Evolutionary conservation across 2,888 invertebrate species (phyloP), one percentile per base, ranked within the genome.

Genomic region (Amitus sp.): DNA sequence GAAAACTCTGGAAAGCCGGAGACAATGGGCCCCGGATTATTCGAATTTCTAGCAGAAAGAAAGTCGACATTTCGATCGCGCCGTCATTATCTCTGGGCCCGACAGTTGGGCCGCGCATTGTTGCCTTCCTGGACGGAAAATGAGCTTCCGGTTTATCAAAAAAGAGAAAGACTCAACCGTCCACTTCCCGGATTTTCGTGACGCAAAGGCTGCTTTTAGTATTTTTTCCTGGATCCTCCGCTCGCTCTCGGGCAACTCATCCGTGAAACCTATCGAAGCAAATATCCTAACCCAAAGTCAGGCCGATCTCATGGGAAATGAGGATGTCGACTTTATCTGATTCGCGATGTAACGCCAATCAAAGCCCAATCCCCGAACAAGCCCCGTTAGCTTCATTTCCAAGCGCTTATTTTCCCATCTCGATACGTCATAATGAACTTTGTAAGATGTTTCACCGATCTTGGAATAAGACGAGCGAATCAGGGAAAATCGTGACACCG

Each of bases 261-360:
- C 77, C 77, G 73, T 78, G 75, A 76, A 77, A 78, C 72, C 71
- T 77, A 77, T 77, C 78, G 73, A 73, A 77, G 75, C 77, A 74
- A 68, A 78, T 72, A 77, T 78, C 78, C 78, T 71, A 74, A 62
- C 55, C 58, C 60, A 33, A 34, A 47, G 33, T 34, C 47, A 34
- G 18, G 47, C 10, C 23, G 13, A 43, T 43, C 12, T 12, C 23
- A 23, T 43, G 23, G 20, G 20, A 43, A 23, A 13, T 27, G 23
- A 9, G 6, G 12, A 23, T 43, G 23, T 43, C 13, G 13, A 43
- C 20, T 43, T 3, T 13, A 20, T 23, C 43, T 23, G 20, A 23
- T 43, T 43, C 43, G 2, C 13, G 3, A 23, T 23, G 12, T 40
- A 23, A 13, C 43, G 23, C 23, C 23, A 13, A 20, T 43, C 43